These are phyloP conservation scores for Cyphomyrmex costatus DNA, from an alignment of 1,140 invertebrate genomes.

Conservation along the genomic window DNA sequence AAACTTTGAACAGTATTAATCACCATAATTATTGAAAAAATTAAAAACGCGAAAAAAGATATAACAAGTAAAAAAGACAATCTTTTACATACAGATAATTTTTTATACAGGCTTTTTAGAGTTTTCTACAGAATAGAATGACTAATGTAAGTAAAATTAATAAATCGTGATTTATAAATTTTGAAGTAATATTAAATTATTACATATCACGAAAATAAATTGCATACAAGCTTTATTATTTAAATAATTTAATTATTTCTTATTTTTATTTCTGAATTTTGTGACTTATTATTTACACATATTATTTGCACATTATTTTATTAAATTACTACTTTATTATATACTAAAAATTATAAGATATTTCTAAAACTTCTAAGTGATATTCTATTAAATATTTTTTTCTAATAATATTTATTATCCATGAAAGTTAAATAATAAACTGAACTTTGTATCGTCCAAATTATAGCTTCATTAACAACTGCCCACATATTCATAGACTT, in stretches of 20 bases:
- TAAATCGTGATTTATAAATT: conserved; percentile 7
- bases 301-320: neutral
- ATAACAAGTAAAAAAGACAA: neutral
- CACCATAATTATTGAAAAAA: neutral
- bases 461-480: neutral
- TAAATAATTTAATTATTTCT: neutral
- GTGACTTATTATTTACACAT: neutral
- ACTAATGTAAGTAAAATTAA: conserved; percentile 5
- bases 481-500: neutral
- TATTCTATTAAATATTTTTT: neutral
- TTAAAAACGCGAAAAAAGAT: neutral
- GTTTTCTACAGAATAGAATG: neutral
- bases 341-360: neutral
- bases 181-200: conserved; percentile 4
- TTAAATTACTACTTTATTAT: neutral
- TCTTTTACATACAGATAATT: neutral
- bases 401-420: neutral
- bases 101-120: too few species aligned
- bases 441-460: neutral
- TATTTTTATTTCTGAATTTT: neutral
- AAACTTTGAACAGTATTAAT: neutral
- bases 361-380: neutral
- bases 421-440: neutral
- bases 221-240: neutral
- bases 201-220: neutral